phyloP scores from a whole-genome alignment of 2,797 vertebrate species.

The Garrulus glandarius region DNA sequence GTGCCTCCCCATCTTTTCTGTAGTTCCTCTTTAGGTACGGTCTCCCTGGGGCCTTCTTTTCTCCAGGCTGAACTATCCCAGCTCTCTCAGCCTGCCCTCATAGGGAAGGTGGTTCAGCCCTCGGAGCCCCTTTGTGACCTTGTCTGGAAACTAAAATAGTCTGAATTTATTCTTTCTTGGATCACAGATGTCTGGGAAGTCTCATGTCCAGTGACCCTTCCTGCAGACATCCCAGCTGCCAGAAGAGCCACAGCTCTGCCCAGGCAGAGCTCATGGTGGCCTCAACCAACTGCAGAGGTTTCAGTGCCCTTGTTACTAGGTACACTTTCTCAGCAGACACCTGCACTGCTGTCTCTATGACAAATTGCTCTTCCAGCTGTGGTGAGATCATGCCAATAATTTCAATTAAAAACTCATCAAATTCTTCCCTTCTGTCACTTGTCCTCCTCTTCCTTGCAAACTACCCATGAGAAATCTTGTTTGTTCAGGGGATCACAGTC shows the following conservation, averaged over 20 bases:
- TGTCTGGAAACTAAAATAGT: not conserved
- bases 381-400: not conserved
- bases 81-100: not conserved
- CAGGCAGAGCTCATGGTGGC: not conserved
- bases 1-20: not conserved
- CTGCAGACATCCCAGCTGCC: not conserved
- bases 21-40: not conserved
- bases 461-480: not conserved
- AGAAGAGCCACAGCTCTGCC: not conserved
- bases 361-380: not conserved
- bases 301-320: not conserved
- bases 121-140: fast-evolving
- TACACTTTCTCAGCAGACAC: not conserved
- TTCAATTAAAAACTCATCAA: not conserved
- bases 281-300: not conserved
- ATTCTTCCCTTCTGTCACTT: not conserved
- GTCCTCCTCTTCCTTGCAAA: not conserved
- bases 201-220: not conserved
- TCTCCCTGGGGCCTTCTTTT: fast-evolving
- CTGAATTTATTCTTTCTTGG: not conserved
- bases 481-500: not conserved
- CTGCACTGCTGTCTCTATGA: not conserved
- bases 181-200: not conserved
- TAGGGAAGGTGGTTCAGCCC: fast-evolving
- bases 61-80: not conserved